Conservation (phyloP, 2,113 vertebrate genomes). For the Varanus salvator region DNA sequence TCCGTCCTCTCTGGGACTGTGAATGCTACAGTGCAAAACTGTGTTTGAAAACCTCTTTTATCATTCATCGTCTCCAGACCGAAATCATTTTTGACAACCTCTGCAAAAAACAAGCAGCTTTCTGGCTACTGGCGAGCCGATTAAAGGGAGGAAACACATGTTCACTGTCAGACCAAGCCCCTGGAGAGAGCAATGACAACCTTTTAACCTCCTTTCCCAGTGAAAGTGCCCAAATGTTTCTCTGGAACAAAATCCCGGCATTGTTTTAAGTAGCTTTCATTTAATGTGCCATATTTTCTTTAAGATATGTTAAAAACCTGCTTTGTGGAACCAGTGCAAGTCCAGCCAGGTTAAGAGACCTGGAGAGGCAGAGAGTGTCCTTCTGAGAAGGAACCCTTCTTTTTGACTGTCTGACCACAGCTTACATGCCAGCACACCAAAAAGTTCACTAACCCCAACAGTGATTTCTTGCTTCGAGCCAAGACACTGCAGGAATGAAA, state of each 20-base stretch:
- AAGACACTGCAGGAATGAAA: constrained; percentile 79
- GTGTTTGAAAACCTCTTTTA: constrained; percentile 88
- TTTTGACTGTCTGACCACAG: constrained; percentile 63
- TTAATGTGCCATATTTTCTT: constrained; percentile 73
- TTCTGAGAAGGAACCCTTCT: constrained; percentile 46
- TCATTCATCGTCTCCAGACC: constrained; percentile 88
- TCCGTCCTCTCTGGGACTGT: constrained; percentile 81
- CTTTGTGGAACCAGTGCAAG: constrained; percentile 52
- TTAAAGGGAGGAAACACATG: constrained; percentile 96
- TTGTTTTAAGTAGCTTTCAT: constrained; percentile 83
- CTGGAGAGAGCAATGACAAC: constrained; percentile 87
- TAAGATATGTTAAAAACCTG: constrained; percentile 64
- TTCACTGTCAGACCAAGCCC: constrained; percentile 89
- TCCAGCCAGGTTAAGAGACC: constrained; percentile 25
- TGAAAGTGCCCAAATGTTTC: constrained; percentile 85
- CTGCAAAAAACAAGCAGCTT: constrained; percentile 87
- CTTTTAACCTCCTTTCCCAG: constrained; percentile 88
- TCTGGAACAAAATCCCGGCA: constrained; percentile 79
- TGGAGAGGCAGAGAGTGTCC: constrained; percentile 25
- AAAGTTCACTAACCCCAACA: constrained; percentile 76
- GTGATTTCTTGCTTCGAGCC: constrained; percentile 75
- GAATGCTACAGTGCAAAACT: constrained; percentile 83
- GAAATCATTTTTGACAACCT: constrained; percentile 90
- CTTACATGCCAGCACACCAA: constrained; percentile 75
- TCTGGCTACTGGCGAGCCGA: constrained; percentile 87